Percentiles rank a stretch among this genome's conserved stretches.
Conservation (phyloP, 2,888 invertebrate species). For the Hirtodrosophila confusa region DNA sequence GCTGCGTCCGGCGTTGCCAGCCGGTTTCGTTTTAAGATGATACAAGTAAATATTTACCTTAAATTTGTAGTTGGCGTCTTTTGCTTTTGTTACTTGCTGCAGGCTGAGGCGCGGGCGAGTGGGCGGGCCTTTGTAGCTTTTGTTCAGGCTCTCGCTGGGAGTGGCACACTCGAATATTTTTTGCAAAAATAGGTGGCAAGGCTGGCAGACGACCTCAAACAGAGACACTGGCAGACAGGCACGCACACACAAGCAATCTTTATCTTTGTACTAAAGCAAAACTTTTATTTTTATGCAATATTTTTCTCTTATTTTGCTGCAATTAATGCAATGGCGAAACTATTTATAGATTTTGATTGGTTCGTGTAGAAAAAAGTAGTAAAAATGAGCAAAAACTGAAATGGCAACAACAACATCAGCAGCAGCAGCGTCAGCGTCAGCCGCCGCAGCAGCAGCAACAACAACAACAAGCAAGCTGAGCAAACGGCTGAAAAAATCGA, state of each 20-base stretch:
- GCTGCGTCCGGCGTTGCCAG: conserved; percentile 39
- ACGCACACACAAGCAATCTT: conserved; percentile 34
- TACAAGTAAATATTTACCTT: conserved; percentile 52
- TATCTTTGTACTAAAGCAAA: conserved; percentile 35
- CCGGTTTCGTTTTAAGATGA: conserved; percentile 14
- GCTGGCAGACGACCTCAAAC: conserved; percentile 59
- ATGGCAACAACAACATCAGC: conserved; percentile 13
- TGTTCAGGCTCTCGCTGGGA: conserved; percentile 35
- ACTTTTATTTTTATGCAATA: conserved; percentile 40
- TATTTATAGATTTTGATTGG: conserved; percentile 43
- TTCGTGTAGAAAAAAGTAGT: conserved; percentile 36
- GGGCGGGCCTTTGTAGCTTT: not conserved
- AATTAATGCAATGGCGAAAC: conserved; percentile 30
- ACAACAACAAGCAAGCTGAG: conserved; percentile 34
- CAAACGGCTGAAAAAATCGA: conserved; percentile 65
- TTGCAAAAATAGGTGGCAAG: conserved; percentile 50
- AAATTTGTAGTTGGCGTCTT: conserved; percentile 11
- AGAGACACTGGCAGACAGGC: conserved; percentile 19
- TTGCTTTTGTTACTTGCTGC: conserved; percentile 17
- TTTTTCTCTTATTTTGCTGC: conserved; percentile 22
- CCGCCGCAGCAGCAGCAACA: conserved; percentile 29
- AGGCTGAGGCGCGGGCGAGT: not conserved
- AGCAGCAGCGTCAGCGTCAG: conserved; percentile 1
- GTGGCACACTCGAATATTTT: conserved; percentile 41
- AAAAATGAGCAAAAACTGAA: conserved; percentile 39